Conservation (phyloP, 2,797 vertebrate species). For the Anomalospiza imberbis region DNA sequence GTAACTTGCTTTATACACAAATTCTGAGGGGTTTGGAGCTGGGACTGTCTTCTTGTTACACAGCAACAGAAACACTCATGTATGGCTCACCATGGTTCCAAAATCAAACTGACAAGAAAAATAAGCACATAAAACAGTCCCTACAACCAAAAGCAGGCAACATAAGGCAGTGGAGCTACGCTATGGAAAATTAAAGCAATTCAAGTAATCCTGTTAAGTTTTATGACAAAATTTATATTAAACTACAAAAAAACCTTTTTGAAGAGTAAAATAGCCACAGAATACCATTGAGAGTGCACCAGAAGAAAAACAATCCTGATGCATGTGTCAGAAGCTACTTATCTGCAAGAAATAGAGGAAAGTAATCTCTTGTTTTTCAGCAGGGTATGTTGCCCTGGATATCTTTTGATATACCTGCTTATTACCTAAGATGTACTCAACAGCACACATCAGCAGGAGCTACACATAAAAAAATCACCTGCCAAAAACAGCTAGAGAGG, state of each 20-base stretch:
- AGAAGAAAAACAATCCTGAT: not conserved
- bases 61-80: not conserved
- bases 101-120: constrained; percentile 4
- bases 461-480: not conserved
- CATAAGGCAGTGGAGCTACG: not conserved
- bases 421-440: constrained; percentile 28
- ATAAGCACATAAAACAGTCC: not conserved
- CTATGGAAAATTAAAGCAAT: not conserved
- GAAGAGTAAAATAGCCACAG: not conserved
- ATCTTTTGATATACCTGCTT: constrained; percentile 25
- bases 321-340: not conserved
- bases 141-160: not conserved
- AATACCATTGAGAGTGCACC: not conserved
- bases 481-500: constrained; percentile 2
- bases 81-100: not conserved
- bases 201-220: not conserved
- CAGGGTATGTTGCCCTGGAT: constrained; percentile 15
- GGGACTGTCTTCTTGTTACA: not conserved
- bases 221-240: not conserved
- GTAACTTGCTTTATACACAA: not conserved
- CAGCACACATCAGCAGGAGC: constrained; percentile 18
- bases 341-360: not conserved
- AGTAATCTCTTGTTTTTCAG: constrained; percentile 32
- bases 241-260: not conserved
- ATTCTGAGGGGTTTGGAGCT: not conserved